A percentile compares a stretch with the other conserved stretches of the same genome.
These are phyloP conservation scores for Ryuthela nishihirai DNA, from an alignment of 2,888 invertebrate species.

Conservation along the genomic window DNA sequence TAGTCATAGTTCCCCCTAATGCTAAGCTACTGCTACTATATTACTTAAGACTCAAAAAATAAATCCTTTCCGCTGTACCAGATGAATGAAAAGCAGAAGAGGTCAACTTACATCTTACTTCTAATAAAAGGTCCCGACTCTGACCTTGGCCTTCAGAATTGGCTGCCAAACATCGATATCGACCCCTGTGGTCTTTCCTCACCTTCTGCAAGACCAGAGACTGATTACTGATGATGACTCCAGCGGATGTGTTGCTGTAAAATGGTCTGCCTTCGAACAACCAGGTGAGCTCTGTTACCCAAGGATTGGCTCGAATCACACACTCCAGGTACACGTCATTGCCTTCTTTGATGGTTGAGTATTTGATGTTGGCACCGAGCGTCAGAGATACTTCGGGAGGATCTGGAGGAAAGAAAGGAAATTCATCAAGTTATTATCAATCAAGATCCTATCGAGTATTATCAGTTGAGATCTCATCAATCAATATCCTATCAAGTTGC, in stretches of 20 bases:
- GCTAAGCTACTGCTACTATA: too few relatives aligned
- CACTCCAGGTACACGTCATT: slow-evolving; percentile 92
- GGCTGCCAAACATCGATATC: slow-evolving; percentile 41
- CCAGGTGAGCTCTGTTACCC: slow-evolving; percentile 79
- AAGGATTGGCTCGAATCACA: slow-evolving; percentile 82
- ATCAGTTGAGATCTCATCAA: too few relatives aligned
- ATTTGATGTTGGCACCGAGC: slow-evolving; percentile 76
- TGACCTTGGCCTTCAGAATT: slow-evolving; percentile 39
- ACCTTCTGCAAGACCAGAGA: slow-evolving; percentile 87
- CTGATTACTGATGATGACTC: slow-evolving; percentile 86
- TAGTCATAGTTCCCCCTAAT: too few relatives aligned
- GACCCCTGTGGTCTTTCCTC: slow-evolving; percentile 61
- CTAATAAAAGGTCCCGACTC: slow-evolving; percentile 34
- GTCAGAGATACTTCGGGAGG: slow-evolving; percentile 76
- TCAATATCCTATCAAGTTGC: too few relatives aligned
- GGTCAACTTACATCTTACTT: slow-evolving; percentile 36
- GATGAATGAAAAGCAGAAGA: too few relatives aligned
- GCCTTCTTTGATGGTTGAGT: slow-evolving; percentile 85
- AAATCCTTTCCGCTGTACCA: too few relatives aligned
- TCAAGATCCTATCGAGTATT: too few relatives aligned
- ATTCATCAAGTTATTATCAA: too few relatives aligned
- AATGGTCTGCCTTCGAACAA: slow-evolving; percentile 45
- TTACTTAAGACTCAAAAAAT: too few relatives aligned
- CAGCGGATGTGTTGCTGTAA: slow-evolving; percentile 59
- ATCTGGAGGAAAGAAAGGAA: slow-evolving; percentile 57